Conservation (phyloP, 2,888 invertebrate genomes). For the Mythimna lalbum region DNA sequence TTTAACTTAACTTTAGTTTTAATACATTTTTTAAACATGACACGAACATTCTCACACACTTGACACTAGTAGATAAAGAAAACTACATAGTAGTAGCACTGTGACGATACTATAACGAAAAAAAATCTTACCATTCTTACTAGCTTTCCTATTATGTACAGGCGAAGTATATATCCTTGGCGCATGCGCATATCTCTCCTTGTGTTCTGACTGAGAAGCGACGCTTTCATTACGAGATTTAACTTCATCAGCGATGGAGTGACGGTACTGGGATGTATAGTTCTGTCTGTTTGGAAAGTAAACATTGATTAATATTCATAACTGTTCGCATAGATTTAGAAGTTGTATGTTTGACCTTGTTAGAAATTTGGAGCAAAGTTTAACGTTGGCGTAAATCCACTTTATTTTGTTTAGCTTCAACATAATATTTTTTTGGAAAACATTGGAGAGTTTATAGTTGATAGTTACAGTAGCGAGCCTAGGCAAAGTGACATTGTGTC, state of each 20-base stretch:
- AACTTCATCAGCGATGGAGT: conserved; percentile 86
- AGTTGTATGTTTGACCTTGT: conserved; percentile 26
- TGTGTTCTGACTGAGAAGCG: conserved; percentile 82
- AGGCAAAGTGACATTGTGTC: background rate
- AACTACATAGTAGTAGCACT: too few relatives aligned
- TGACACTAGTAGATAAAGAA: too few relatives aligned
- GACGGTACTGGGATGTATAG: conserved; percentile 85
- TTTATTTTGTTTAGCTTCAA: conserved; percentile 14
- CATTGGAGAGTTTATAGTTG: background rate
- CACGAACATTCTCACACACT: too few relatives aligned
- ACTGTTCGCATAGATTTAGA: conserved; percentile 27
- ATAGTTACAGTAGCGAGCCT: background rate
- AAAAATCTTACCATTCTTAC: conserved; percentile 81
- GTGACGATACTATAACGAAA: too few relatives aligned
- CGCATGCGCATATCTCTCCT: conserved; percentile 85
- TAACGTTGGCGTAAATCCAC: conserved; percentile 18
- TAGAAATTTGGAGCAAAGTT: conserved; percentile 21
- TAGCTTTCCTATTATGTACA: conserved; percentile 83
- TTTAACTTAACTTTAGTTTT: too few relatives aligned
- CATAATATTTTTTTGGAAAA: conserved; percentile 4
- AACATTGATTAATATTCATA: conserved; percentile 40
- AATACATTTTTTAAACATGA: too few relatives aligned
- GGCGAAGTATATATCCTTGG: conserved; percentile 88
- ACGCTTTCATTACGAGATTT: conserved; percentile 86
- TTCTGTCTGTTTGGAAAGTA: conserved; percentile 75